Conservation (phyloP, 92 coral and sea anemone species). For the Phymanthus crucifer region DNA sequence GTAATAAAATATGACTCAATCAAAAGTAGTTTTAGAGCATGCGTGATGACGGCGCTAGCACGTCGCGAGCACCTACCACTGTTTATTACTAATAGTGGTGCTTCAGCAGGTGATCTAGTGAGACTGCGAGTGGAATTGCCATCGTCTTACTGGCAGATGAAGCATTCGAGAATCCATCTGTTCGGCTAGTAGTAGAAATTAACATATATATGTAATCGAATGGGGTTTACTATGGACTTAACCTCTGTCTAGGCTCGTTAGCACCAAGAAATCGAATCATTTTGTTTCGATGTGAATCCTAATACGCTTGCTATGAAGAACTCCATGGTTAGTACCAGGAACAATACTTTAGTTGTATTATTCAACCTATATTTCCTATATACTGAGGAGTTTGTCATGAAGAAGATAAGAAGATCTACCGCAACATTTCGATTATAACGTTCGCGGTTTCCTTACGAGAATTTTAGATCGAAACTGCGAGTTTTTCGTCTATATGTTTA, state of each 20-base stretch:
- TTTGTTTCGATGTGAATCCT: neutral
- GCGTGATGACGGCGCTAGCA: neutral
- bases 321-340: neutral
- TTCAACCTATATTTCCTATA: neutral
- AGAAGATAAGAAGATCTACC: neutral
- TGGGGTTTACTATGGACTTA: neutral
- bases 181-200: neutral
- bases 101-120: neutral
- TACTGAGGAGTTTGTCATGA: neutral
- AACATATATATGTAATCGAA: neutral
- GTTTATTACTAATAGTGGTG: neutral
- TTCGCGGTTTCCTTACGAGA: neutral
- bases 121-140: neutral
- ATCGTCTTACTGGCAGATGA: neutral
- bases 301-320: neutral
- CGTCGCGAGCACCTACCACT: neutral
- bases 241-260: neutral
- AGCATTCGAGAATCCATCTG: slow-evolving; percentile 13
- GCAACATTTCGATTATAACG: neutral
- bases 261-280: neutral
- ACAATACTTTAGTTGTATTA: neutral
- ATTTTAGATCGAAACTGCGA: neutral
- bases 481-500: neutral
- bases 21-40: neutral
- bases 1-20: slow-evolving; percentile 4